A percentile compares a stretch with the other conserved stretches of the same genome.
These are phyloP conservation scores for Cordilura impudica DNA, from an alignment of 2,888 invertebrate genomes.

Conservation along the genomic window DNA sequence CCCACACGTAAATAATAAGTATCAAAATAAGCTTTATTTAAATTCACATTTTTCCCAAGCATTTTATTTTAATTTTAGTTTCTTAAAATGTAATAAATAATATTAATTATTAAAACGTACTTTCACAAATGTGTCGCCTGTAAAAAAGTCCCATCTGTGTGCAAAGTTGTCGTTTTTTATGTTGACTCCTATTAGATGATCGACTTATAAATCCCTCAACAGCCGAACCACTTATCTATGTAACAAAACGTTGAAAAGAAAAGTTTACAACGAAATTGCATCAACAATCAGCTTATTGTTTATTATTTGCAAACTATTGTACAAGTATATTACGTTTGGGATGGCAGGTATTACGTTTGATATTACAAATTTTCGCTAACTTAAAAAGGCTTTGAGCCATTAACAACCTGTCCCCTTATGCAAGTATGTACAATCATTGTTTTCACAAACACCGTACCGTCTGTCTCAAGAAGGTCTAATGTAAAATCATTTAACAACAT, in stretches of 20 bases:
- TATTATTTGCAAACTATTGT: background rate
- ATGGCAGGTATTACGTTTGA: constrained; percentile 51
- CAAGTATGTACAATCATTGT: background rate
- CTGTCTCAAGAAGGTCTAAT: constrained; percentile 37
- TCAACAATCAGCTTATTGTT: constrained; percentile 37
- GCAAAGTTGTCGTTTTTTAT: constrained; percentile 60
- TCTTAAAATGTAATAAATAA: too few species aligned
- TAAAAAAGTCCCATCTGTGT: constrained; percentile 37
- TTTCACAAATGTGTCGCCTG: constrained; percentile 32
- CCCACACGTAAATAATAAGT: too few species aligned
- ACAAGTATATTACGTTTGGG: constrained; percentile 37
- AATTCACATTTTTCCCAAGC: too few species aligned
- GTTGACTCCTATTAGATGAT: constrained; percentile 57
- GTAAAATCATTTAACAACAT: constrained; percentile 35
- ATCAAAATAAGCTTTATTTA: too few species aligned
- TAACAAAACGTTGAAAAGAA: constrained; percentile 39
- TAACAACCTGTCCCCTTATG: constrained; percentile 21
- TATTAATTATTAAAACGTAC: constrained; percentile 23
- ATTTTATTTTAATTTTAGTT: too few species aligned
- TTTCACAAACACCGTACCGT: background rate
- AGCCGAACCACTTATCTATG: constrained; percentile 57
- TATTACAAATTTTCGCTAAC: constrained; percentile 48
- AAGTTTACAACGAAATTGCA: constrained; percentile 26
- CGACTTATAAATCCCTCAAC: constrained; percentile 62
- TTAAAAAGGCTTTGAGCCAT: constrained; percentile 44